Base-by-base conservation (phyloP, 2,888 invertebrate species). In the Pardosa pseudoannulata region DNA sequence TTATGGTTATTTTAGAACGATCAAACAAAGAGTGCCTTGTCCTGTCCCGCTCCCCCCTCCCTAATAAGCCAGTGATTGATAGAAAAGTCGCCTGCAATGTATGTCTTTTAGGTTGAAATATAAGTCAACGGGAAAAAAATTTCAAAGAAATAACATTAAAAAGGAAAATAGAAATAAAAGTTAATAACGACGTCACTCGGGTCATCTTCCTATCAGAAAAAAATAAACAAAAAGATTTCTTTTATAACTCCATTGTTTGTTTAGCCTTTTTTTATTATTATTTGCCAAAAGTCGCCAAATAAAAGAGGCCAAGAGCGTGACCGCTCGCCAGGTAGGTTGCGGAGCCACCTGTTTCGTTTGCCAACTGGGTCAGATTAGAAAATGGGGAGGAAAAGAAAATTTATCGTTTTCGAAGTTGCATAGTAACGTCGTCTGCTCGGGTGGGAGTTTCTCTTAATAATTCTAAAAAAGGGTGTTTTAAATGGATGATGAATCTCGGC, bases 351-450 rank as follows among this genome's bases (percentile, higher is more conserved):
- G 64, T 79, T n/a, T 56, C 56, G 56, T 56, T n/a, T 56, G 56
- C 65, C 46, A 79, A 79, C 31, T 79, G 41, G 72, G 79, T 79
- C 72, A 79, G 31, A n/a, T n/a, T n/a, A 67, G 50, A 67, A 76
- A 68, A 46, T 46, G 46, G 16, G 46, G 7, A 16, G 2, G 46
- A 46, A 46, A 46, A 16, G 7, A 46, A 56, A 23, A 56, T 23
- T 16, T 2, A 23, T 56, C 56, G 7, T 56, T 23, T 46, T 46
- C 41, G 2, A n/a, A n/a, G n/a, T n/a, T n/a, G n/a, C n/a, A n/a
- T 36, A 9, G 36, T 36, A 36, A n/a, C n/a, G n/a, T 36, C 36
- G 7, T 56, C 56, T 56, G 16, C 56, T 56, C 23, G 56, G 56
- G 56, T 56, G 56, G 56, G 56, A 56, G 11, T 23, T 56, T 11